Percentiles rank a stretch among this genome's conserved stretches.
Conservation (phyloP, 2,113 vertebrate species). For the Pleuronectes platessa region DNA sequence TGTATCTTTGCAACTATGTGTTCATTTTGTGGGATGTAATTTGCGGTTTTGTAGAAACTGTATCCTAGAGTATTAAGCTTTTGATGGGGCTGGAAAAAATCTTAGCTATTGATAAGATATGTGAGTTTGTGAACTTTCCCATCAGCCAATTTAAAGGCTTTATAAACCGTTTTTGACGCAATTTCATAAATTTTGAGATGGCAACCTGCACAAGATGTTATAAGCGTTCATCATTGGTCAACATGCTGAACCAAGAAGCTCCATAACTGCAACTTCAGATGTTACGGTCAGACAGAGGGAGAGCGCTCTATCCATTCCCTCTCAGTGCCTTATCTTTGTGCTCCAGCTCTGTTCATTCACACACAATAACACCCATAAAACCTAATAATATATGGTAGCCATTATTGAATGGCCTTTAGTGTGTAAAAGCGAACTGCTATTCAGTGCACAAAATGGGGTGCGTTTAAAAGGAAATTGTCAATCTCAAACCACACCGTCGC, state of each 20-base stretch:
- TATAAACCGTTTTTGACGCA: too few relatives aligned
- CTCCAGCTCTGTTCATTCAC: slow-evolving; percentile 41
- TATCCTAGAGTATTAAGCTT: too few relatives aligned
- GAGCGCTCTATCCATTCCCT: slow-evolving; percentile 7
- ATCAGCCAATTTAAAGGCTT: background rate
- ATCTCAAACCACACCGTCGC: background rate
- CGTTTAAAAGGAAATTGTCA: slow-evolving; percentile 9
- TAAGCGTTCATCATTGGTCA: background rate
- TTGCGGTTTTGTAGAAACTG: too few relatives aligned
- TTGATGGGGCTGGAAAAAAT: background rate
- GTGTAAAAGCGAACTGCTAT: background rate
- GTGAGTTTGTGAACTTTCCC: background rate
- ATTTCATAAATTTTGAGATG: background rate
- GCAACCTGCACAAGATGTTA: background rate
- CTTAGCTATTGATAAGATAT: background rate
- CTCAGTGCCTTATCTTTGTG: slow-evolving; percentile 56
- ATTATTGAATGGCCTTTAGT: slow-evolving; percentile 5
- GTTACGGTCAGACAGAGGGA: background rate
- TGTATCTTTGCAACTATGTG: too few relatives aligned
- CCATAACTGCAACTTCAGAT: slow-evolving; percentile 29
- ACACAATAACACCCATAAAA: slow-evolving; percentile 54
- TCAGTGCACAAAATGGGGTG: background rate
- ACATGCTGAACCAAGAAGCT: background rate
- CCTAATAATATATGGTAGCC: background rate
- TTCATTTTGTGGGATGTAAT: too few relatives aligned